Percentiles rank a stretch among this genome's conserved stretches.
phyloP scores from a whole-genome alignment of 2,113 vertebrate genomes.

The Bubo blakistoni region DNA sequence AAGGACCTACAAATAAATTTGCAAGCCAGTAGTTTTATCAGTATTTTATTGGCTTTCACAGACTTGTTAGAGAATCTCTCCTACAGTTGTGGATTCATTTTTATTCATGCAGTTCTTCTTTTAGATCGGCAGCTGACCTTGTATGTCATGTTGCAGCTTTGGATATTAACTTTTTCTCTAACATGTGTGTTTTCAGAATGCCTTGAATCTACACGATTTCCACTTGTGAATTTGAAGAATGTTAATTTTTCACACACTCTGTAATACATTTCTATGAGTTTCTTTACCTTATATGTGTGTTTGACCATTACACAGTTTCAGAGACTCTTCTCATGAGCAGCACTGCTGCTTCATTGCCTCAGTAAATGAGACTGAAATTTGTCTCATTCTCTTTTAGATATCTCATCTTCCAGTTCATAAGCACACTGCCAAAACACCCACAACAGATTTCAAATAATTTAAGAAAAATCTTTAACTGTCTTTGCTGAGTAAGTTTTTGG shows the following conservation, averaged over 20 bases:
- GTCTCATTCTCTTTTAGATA: background rate
- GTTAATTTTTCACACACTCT: background rate
- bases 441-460: background rate
- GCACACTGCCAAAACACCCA: background rate
- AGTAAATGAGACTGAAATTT: background rate
- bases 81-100: background rate
- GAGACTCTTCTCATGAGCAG: background rate
- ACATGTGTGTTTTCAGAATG: background rate
- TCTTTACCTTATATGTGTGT: background rate
- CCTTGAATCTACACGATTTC: background rate
- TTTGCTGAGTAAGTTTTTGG: background rate
- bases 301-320: background rate
- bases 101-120: background rate
- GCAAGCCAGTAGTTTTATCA: background rate
- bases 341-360: background rate
- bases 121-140: background rate
- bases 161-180: background rate
- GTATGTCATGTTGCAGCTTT: background rate
- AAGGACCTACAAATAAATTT: slow-evolving; percentile 39
- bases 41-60: slow-evolving; percentile 20
- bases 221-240: background rate
- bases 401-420: background rate
- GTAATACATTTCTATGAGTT: background rate
- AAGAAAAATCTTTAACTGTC: background rate
- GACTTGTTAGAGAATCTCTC: background rate